Conservation (phyloP, 2,888 invertebrate genomes). For the Blastobasis lacticolella region DNA sequence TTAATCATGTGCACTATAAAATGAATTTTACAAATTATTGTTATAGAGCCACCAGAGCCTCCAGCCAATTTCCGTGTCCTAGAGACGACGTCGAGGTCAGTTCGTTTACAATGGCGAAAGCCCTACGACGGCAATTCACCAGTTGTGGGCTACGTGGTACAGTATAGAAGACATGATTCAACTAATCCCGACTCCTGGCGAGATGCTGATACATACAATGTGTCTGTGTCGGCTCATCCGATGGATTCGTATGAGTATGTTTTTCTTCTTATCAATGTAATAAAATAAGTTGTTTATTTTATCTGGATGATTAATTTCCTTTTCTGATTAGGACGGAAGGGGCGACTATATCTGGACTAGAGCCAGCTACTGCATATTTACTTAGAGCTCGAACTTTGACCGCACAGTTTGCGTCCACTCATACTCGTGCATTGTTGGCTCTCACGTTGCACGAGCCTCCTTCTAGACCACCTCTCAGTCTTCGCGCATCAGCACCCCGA, state of each 20-base stretch:
- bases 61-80: constrained; percentile 78
- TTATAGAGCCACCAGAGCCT: constrained; percentile 82
- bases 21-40: background rate
- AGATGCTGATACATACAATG: constrained; percentile 73
- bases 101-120: constrained; percentile 78
- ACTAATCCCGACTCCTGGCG: constrained; percentile 71
- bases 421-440: constrained; percentile 57
- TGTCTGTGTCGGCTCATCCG: constrained; percentile 57
- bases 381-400: constrained; percentile 61
- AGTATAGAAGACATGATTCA: constrained; percentile 77
- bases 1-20: too few species aligned
- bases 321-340: constrained; percentile 40
- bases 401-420: constrained; percentile 60
- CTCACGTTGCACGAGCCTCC: constrained; percentile 63
- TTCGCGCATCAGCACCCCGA: constrained; percentile 55
- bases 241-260: constrained; percentile 56
- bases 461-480: constrained; percentile 50
- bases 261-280: background rate
- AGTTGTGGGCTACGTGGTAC: constrained; percentile 83
- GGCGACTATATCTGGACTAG: constrained; percentile 57
- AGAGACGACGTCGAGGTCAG: constrained; percentile 78
- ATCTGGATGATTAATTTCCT: background rate
- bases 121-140: constrained; percentile 88
- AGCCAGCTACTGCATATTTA: constrained; percentile 62
- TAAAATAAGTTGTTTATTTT: background rate